Evolutionary conservation across 2,888 invertebrate species (phyloP).

Genomic region (Drosophila mimica): DNA sequence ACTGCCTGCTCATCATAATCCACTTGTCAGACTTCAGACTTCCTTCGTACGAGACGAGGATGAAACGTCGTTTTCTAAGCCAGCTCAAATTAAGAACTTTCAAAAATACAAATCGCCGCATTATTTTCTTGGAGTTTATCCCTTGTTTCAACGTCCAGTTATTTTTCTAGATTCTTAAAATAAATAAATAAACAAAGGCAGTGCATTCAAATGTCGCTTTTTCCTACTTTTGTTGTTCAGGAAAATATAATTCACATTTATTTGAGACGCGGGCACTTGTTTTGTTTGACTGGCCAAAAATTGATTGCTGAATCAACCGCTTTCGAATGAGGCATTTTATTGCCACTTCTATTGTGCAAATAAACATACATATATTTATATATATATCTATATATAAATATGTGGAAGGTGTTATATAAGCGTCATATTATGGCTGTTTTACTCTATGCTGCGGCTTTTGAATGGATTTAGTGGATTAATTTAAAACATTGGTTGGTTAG

Average conservation of each 20-base stretch:
- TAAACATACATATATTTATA: background rate
- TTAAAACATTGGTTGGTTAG: constrained; percentile 66
- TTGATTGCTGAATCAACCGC: constrained; percentile 20
- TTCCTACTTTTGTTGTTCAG: background rate
- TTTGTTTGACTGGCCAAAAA: constrained; percentile 20
- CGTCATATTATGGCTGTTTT: constrained; percentile 27
- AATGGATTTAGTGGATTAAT: constrained; percentile 79
- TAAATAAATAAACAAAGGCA: constrained; percentile 1
- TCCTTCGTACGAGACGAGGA: background rate
- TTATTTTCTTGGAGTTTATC: background rate
- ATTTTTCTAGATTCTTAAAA: background rate
- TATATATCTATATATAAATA: constrained; percentile 1
- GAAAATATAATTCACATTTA: constrained; percentile 20
- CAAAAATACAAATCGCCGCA: background rate
- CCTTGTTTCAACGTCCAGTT: background rate
- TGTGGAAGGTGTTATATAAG: constrained; percentile 11
- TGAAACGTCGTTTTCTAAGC: background rate
- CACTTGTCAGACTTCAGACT: background rate
- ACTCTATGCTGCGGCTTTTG: constrained; percentile 43
- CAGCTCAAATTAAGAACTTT: background rate
- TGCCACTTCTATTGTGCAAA: constrained; percentile 5
- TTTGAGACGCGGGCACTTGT: constrained; percentile 34
- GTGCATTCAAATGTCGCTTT: constrained; percentile 1
- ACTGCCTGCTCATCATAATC: background rate
- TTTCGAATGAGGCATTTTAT: constrained; percentile 20